Base-by-base conservation (phyloP, 2,888 invertebrate species). In the Drosophila anomalipes region DNA sequence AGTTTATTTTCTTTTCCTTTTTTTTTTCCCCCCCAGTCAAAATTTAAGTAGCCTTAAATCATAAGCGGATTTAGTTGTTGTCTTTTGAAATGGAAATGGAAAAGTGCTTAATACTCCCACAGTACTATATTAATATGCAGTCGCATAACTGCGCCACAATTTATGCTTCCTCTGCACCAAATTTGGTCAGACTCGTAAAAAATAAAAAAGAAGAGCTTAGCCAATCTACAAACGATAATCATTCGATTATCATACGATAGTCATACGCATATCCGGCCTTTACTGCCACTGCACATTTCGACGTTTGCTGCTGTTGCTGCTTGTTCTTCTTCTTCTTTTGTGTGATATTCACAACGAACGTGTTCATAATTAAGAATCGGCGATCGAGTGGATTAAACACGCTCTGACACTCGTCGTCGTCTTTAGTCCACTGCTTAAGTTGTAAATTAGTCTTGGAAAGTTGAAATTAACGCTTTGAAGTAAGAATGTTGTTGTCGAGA, bases 81-180 rank as follows among this genome's bases (percentile, higher is more conserved):
- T 30, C 12, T 69, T 63, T 35, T 54, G 51, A 58, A 57, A 52
- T 65, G 28, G 6, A 28, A 39, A 54, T 56, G 39, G 26, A 41
- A n/a, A 65, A n/a, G 28, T 57, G 10, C 19, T 60, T 33, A 26
- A 30, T 14, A 30, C 74, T 63, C 75, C 75, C 79, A 66, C 74
- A 37, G 10, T 37, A 28, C 19, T 30, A 9, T 30, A 56, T 62
- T 32, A 44, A 30, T 67, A 79, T 63, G 49, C 74, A 52, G 28
- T 61, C 32, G 47, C 6, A 57, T 53, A 37, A 26, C 30, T 54
- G 51, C n/a, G 14, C 28, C 35, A 66, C 57, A 81, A 81, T 81
- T 81, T 81, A 83, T 83, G 71, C 56, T 81, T 81, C 77, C 84
- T 67, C 54, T 1, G 19, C 26, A 10, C 83, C 81, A 68, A 84